A percentile compares a stretch with the other conserved stretches of the same genome.
Evolutionary conservation across 1,140 invertebrate genomes (phyloP).

Genomic region (Ceratitis capitata): DNA sequence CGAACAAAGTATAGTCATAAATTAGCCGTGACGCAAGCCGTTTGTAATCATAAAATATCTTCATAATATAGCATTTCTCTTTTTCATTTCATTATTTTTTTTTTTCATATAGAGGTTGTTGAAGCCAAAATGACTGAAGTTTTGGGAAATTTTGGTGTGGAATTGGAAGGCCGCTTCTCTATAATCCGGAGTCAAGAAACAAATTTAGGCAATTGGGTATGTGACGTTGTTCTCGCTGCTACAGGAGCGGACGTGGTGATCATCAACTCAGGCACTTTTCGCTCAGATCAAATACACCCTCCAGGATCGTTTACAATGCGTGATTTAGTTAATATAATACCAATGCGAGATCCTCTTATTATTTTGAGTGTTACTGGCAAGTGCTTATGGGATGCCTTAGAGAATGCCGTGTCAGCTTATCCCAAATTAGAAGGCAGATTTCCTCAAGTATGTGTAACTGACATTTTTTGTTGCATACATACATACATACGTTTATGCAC

Average conservation of each 20-base stretch:
- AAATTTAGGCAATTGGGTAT: conserved; percentile 91
- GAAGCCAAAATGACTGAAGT: conserved; percentile 85
- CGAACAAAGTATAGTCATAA: too few relatives aligned
- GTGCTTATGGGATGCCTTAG: conserved; percentile 77
- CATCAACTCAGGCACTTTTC: conserved; percentile 84
- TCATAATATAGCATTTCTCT: too few relatives aligned
- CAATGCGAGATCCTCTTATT: conserved; percentile 85
- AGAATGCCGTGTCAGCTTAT: conserved; percentile 80
- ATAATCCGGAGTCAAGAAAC: conserved; percentile 83
- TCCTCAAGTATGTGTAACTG: conserved; percentile 71
- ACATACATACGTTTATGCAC: neutral
- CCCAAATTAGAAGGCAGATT: conserved; percentile 85
- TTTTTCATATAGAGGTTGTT: conserved; percentile 80
- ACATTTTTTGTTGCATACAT: neutral
- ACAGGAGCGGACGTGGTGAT: conserved; percentile 85
- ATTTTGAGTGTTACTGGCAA: conserved; percentile 74
- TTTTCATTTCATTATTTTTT: too few relatives aligned
- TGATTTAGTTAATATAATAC: conserved; percentile 84
- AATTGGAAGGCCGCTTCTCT: conserved; percentile 85
- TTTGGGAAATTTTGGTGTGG: conserved; percentile 82
- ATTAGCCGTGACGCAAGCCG: too few relatives aligned
- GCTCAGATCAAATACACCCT: conserved; percentile 72
- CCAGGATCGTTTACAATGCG: conserved; percentile 84
- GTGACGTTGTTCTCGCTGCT: conserved; percentile 85
- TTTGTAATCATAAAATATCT: too few relatives aligned